Percentiles rank a stretch among this genome's conserved stretches.
phyloP scores from a whole-genome alignment of 2,888 invertebrate genomes.

The Trissoscelio sp. region DNA sequence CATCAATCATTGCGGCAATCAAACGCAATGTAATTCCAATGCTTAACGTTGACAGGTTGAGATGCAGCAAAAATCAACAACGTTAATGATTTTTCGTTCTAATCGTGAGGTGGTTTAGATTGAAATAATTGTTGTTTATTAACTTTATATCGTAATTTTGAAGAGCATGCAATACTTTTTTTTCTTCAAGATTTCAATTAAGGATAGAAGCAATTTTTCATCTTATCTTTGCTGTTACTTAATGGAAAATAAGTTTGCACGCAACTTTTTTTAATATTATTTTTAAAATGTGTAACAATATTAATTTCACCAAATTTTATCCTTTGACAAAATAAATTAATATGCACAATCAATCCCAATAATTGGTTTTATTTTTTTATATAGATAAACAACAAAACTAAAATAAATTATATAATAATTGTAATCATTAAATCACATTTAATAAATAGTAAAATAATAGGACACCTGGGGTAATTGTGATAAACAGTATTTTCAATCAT shows the following conservation, averaged over 20 bases:
- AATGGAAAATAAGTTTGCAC: not conserved
- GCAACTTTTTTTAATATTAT: no score
- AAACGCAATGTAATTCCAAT: constrained; percentile 29
- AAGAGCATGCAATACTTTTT: constrained; percentile 24
- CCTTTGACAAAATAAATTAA: no score
- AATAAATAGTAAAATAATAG: no score
- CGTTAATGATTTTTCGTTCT: constrained; percentile 41
- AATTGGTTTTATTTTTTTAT: no score
- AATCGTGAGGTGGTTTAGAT: constrained; percentile 59
- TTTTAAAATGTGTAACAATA: no score
- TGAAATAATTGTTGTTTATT: constrained; percentile 70
- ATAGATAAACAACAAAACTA: no score
- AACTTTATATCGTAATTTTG: constrained; percentile 61
- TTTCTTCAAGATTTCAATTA: constrained; percentile 21
- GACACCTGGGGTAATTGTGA: no score
- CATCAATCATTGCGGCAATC: constrained; percentile 46
- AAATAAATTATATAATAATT: no score
- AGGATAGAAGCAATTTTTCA: constrained; percentile 15
- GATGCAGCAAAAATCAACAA: constrained; percentile 55
- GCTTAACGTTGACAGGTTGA: constrained; percentile 48
- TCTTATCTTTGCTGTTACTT: not conserved
- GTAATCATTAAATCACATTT: no score
- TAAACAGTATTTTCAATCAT: no score
- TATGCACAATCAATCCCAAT: no score
- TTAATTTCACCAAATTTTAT: no score